Evolutionary conservation across 1,140 invertebrate genomes (phyloP), one percentile per base, ranked within the genome.

Genomic region (Sinella curviseta): DNA sequence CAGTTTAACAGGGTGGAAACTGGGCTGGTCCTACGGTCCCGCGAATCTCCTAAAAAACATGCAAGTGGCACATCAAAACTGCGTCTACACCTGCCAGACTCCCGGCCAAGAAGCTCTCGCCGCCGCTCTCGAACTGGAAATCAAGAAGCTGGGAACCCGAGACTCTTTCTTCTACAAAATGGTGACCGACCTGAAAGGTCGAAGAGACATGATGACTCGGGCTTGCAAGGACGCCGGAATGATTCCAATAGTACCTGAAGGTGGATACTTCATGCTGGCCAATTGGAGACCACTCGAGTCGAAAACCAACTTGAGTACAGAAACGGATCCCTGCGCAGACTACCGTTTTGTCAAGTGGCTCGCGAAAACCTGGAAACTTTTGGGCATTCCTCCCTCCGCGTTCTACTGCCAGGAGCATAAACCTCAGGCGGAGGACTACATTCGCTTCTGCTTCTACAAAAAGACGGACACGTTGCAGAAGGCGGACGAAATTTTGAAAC

Each of bases 1-100:
- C 87, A 97, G 95, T 83, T 95, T 97, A 2, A 99, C 98, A 3
- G 98, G 98, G 1, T 97, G 96, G 96, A 98, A 97, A 89, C 91
- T 92, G 8, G 97, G 97, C n/a, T 99, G 98, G 97, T 94, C 94
- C 0, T 95, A 99, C 86, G 95, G 94, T 1, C 95, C 96, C 0
- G 89, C 90, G 4, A 87, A 91, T 83, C 88, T 98, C 1, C 91
- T 99, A 79, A 87, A 88, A 33, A 94, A 97, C 84, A 86, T 97
- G 28, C 92, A 94, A 86, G 90, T 94, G 76, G 91, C 98, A 17
- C 97, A 99, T 88, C 97, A 99, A 87, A 98, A 98, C 88, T 93
- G 91, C 83, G 92, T 97, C 0, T 99, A 98, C 85, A 96, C 95
- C 0, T 95, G 93, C 85, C 88, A 90, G 2, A 99, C 97, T 17